Evolutionary conservation across 1,140 invertebrate species (phyloP).

Genomic region (Lordiphosa stackelbergi): DNA sequence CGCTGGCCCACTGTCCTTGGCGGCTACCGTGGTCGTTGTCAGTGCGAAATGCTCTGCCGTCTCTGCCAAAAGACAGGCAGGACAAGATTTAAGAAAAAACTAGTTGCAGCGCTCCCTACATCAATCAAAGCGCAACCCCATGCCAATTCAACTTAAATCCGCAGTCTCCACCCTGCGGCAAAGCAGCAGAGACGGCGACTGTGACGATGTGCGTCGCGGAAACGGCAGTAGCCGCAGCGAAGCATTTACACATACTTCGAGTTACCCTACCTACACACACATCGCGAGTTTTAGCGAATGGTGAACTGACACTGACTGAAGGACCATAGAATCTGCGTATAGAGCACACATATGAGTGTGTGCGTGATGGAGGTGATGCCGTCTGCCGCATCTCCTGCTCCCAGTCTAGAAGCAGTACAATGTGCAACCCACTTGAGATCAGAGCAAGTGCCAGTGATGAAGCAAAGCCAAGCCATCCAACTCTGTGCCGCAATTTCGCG

Average conservation of each 20-base stretch:
- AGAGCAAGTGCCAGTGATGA: constrained; percentile 56
- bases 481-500: constrained; percentile 43
- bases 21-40: constrained; percentile 17
- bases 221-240: constrained; percentile 27
- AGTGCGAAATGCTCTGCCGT: constrained; percentile 31
- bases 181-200: constrained; percentile 32
- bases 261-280: constrained; percentile 23
- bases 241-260: constrained; percentile 21
- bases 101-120: constrained; percentile 32
- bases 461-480: constrained; percentile 24
- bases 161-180: constrained; percentile 53
- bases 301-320: constrained; percentile 51
- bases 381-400: constrained; percentile 12
- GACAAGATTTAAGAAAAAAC: constrained; percentile 33
- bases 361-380: constrained; percentile 30
- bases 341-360: constrained; percentile 16
- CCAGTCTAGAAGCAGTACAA: constrained; percentile 30
- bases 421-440: constrained; percentile 67
- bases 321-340: constrained; percentile 35
- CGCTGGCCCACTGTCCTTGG: not conserved
- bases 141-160: constrained; percentile 50
- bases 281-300: constrained; percentile 47
- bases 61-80: constrained; percentile 30
- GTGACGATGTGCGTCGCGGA: constrained; percentile 2
- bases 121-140: constrained; percentile 53